Conservation (phyloP, 2,113 vertebrate species). For the Corythaeola cristata region DNA sequence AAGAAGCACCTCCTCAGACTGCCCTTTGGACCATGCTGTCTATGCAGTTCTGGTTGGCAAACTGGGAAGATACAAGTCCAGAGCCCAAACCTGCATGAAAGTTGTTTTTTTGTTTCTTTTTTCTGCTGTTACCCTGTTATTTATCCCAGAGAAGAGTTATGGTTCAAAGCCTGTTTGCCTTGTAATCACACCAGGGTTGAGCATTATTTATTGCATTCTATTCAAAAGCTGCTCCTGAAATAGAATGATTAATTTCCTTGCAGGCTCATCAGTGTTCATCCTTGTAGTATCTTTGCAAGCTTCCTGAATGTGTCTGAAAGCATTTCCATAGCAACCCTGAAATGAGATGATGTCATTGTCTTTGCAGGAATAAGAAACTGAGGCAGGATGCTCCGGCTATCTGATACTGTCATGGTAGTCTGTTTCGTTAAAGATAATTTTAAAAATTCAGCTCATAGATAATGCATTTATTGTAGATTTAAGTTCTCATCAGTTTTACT, state of each 20-base stretch:
- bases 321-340: background rate
- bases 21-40: background rate
- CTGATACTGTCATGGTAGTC: background rate
- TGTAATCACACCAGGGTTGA: background rate
- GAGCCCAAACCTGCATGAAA: background rate
- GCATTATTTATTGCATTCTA: background rate
- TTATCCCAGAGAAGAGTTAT: background rate
- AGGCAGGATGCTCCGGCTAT: background rate
- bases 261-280: background rate
- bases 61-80: background rate
- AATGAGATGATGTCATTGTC: background rate
- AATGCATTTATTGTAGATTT: background rate
- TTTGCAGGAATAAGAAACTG: background rate
- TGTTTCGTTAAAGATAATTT: background rate
- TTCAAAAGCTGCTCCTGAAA: background rate
- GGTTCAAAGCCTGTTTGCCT: background rate
- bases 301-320: background rate
- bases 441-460: background rate
- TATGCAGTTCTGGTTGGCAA: background rate
- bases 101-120: background rate
- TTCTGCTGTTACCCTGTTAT: background rate
- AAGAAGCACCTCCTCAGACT: background rate
- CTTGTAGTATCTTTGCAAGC: background rate
- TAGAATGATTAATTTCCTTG: conserved; percentile 6
- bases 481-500: background rate